A percentile compares a stretch with the other conserved stretches of the same genome.
phyloP scores from a whole-genome alignment of 1,140 invertebrate species.

The Drosophila sp. region DNA sequence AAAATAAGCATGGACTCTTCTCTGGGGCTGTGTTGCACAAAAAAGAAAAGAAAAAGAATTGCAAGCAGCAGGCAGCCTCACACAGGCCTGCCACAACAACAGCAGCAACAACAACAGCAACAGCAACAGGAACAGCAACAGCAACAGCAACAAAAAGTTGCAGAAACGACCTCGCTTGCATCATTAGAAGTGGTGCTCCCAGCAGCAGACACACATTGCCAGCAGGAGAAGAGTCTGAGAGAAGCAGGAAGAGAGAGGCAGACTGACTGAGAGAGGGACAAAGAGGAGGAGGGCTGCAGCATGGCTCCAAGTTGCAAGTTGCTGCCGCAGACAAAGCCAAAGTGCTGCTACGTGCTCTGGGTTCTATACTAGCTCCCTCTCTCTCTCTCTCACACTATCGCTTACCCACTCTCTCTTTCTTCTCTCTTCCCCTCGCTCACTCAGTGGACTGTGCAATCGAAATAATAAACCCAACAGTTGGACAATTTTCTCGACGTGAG shows the following conservation, averaged over 20 bases:
- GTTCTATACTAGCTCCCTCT: constrained; percentile 37
- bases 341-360: constrained; percentile 78
- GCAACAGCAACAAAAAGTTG: constrained; percentile 61
- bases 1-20: constrained; percentile 79
- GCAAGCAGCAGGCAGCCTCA: constrained; percentile 54
- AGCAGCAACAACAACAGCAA: no score
- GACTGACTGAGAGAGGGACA: neutral
- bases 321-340: constrained; percentile 67
- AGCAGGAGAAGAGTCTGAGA: constrained; percentile 1
- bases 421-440: neutral
- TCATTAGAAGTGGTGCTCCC: constrained; percentile 80
- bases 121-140: constrained; percentile 27
- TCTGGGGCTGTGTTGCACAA: constrained; percentile 32
- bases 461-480: constrained; percentile 82
- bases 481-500: constrained; percentile 80
- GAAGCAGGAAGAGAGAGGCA: neutral
- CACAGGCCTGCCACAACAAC: constrained; percentile 31
- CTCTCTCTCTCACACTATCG: neutral
- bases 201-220: constrained; percentile 41
- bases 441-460: constrained; percentile 62
- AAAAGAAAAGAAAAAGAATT: constrained; percentile 59
- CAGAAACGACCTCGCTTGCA: constrained; percentile 81
- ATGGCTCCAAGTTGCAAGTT: constrained; percentile 64
- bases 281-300: constrained; percentile 2
- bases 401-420: neutral